These are phyloP conservation scores for Oncorhynchus gorbuscha DNA, from an alignment of 2,113 vertebrate genomes.

Conservation along the genomic window DNA sequence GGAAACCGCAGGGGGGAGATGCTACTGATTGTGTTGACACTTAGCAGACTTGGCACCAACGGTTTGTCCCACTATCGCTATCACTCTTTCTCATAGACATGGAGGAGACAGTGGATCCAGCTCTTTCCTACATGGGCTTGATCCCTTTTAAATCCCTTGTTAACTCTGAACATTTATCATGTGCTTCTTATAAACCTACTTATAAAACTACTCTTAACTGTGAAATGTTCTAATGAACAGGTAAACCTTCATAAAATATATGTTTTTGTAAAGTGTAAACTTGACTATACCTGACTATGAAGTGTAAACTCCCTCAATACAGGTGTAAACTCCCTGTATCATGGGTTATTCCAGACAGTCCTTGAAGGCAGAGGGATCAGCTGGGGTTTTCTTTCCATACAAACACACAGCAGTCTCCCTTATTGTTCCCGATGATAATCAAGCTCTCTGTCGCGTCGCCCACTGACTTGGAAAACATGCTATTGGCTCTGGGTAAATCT, in stretches of 20 bases:
- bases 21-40: background rate
- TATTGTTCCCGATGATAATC: background rate
- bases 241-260: too few relatives aligned
- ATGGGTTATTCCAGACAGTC: background rate
- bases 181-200: background rate
- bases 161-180: background rate
- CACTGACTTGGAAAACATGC: background rate
- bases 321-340: background rate
- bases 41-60: background rate
- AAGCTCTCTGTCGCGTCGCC: background rate
- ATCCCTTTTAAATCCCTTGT: background rate
- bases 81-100: background rate
- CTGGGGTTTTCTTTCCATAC: background rate
- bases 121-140: background rate
- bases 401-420: background rate
- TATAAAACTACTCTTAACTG: too few relatives aligned
- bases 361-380: background rate
- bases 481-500: too few relatives aligned
- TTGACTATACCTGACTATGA: background rate
- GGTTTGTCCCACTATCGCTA: background rate
- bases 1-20: background rate
- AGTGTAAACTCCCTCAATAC: too few relatives aligned
- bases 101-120: background rate
- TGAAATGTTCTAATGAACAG: too few relatives aligned
- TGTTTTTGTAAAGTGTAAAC: background rate